These are phyloP conservation scores for Lamproptera curius DNA, from an alignment of 2,888 invertebrate species.

Conservation along the genomic window DNA sequence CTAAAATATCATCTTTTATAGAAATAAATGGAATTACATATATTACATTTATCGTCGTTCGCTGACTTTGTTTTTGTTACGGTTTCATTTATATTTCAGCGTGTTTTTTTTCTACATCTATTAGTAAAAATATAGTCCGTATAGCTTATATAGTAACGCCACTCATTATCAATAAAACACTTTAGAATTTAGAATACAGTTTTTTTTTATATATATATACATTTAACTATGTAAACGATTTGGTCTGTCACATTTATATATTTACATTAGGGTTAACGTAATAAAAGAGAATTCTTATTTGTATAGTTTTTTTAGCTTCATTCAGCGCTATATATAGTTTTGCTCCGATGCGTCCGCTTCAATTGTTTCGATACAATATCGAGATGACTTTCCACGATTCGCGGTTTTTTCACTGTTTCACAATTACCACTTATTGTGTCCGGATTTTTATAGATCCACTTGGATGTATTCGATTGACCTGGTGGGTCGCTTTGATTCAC, in stretches of 20 bases:
- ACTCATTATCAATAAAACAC: neutral
- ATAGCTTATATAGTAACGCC: neutral
- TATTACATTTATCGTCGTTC: constrained; percentile 15
- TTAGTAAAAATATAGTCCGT: constrained; percentile 10
- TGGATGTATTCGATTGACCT: too few species aligned
- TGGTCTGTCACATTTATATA: constrained; percentile 17
- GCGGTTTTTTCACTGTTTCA: too few species aligned
- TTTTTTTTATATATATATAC: too few species aligned
- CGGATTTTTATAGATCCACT: too few species aligned
- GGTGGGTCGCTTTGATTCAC: too few species aligned
- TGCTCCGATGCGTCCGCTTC: too few species aligned
- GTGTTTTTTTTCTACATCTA: neutral
- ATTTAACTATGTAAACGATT: constrained; percentile 14
- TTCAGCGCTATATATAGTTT: too few species aligned
- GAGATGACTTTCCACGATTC: too few species aligned
- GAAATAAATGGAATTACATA: constrained; percentile 23
- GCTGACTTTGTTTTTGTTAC: too few species aligned
- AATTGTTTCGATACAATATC: too few species aligned
- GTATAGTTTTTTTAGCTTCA: too few species aligned
- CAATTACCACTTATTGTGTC: too few species aligned
- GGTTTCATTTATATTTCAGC: constrained; percentile 15
- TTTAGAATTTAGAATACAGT: neutral
- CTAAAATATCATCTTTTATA: constrained; percentile 21
- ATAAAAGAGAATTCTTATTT: neutral
- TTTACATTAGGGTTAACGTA: constrained; percentile 11